Base-by-base conservation (phyloP, 2,113 vertebrate species). In the Xiphophorus couchianus region DNA sequence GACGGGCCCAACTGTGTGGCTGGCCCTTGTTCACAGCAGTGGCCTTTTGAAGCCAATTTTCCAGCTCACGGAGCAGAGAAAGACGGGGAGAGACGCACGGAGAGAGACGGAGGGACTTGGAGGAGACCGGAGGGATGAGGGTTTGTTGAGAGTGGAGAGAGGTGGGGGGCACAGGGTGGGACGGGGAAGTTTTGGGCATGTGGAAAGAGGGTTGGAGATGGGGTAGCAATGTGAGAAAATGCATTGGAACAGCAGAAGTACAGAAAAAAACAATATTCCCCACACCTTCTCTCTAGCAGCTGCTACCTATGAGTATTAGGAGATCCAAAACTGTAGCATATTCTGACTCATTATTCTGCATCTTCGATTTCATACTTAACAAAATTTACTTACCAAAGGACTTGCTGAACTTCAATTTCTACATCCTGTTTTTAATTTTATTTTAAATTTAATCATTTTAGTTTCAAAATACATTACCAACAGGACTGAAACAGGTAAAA, bases 21-120 rank as follows among this genome's bases (percentile, higher is more conserved):
- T 90, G 92, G 93, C 92, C 92, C 94, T 95, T 94, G 93, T 95
- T 94, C 93, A 94, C 94, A 93, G 94, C 92, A 94, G 94, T 88
- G 91, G 90, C 92, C 93, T 93, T 94, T 95, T 95, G 93, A 94
- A 95, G 93, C 93, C 93, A 95, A 95, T 95, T 94, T 94, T 94
- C 94, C 94, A 95, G 92, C 93, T 94, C 93, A 95, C 91, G 78
- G 93, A 94, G 93, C 93, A 94, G 92, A 93, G 92, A 93, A 92
- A 92, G 90, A 92, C 90, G 73, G 90, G 85, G 89, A 89, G 86
- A 76, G 90, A 92, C 77, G 76, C 85, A 80, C 63, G 85, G 88
- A 86, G 85, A 78, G 86, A 85, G 91, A 88, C 72, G 54, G 87
- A 87, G 90, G 82, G 84, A 87, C 82, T 88, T 73, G 76, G 82